Evolutionary conservation across 35 echinoderm and acorn worm species (phyloP).

Genomic region (Lytechinus variegatus): DNA sequence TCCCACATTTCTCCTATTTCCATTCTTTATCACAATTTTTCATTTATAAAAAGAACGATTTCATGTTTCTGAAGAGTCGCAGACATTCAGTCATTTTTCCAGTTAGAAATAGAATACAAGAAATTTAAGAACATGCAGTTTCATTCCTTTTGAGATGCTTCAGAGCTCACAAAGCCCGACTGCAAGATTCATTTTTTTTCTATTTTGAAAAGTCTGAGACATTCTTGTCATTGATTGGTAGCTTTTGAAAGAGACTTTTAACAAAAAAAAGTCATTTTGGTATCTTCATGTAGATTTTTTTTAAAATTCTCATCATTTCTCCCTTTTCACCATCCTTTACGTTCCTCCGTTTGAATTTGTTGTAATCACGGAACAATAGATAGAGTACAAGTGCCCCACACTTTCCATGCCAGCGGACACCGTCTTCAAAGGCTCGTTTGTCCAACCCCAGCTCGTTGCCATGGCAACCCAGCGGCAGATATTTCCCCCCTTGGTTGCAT

Average conservation of each 20-base stretch:
- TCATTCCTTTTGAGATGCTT: background rate
- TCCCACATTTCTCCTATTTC: too few species aligned
- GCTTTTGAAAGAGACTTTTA: background rate
- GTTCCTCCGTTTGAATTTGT: background rate
- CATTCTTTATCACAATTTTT: background rate
- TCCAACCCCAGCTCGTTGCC: background rate
- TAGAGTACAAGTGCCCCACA: constrained; percentile 40
- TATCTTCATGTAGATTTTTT: background rate
- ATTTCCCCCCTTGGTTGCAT: background rate
- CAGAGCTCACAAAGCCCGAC: background rate
- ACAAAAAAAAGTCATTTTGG: background rate
- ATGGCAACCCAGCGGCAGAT: background rate
- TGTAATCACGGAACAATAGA: background rate
- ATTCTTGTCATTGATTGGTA: background rate
- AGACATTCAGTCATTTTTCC: background rate
- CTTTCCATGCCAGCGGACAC: constrained; percentile 7
- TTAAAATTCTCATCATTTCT: background rate
- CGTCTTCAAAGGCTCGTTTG: constrained; percentile 1
- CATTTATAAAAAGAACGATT: background rate
- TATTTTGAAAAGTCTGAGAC: background rate
- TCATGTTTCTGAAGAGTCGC: background rate
- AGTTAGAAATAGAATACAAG: background rate
- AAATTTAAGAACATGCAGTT: background rate
- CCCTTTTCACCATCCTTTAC: background rate
- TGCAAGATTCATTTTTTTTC: background rate